Evolutionary conservation across 2,113 vertebrate species (phyloP).

Genomic region (Hystrix brachyura): DNA sequence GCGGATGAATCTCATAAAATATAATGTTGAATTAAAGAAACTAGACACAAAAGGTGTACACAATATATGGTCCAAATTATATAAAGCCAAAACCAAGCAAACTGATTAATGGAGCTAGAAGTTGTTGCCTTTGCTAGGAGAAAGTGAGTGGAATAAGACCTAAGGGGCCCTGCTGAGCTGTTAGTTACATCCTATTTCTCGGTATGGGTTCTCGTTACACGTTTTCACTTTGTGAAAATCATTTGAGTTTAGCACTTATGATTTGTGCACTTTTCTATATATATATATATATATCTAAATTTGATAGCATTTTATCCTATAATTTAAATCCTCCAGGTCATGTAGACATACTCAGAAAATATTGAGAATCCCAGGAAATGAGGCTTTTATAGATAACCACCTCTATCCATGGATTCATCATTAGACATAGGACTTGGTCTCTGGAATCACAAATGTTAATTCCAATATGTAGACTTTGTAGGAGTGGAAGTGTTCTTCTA

Average conservation of each 20-base stretch:
- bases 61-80: neutral
- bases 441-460: neutral
- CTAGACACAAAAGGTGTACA: neutral
- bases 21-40: neutral
- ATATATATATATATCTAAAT: neutral
- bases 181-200: neutral
- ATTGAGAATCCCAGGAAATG: conserved; percentile 22
- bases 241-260: neutral
- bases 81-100: neutral
- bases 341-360: conserved; percentile 25
- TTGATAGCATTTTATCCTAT: neutral
- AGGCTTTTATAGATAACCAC: neutral
- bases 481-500: neutral
- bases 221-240: conserved; percentile 6
- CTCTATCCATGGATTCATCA: neutral
- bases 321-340: neutral
- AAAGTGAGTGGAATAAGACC: neutral
- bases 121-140: neutral
- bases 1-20: conserved; percentile 30
- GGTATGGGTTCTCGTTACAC: neutral
- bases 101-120: neutral
- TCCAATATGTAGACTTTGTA: neutral
- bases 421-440: neutral
- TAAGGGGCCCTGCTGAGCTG: neutral
- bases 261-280: neutral